Conservation (phyloP, 2,888 invertebrate genomes). For the Thumatha senex region DNA sequence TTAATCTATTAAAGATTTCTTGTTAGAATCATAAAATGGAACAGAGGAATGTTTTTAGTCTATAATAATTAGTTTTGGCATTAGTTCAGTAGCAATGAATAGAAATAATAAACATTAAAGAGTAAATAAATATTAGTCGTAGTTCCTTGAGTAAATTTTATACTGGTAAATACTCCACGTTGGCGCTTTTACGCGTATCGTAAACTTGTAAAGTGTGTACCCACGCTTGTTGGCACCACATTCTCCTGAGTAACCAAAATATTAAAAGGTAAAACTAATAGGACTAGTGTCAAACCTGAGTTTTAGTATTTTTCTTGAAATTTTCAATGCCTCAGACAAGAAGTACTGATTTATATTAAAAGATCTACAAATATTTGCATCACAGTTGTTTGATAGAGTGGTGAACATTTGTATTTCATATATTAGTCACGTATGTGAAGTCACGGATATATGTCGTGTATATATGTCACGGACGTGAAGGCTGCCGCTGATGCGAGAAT, state of each 20-base stretch:
- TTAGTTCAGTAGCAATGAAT: too few species aligned
- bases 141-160: neutral
- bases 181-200: conserved; percentile 21
- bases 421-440: too few species aligned
- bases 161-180: conserved; percentile 3
- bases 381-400: too few species aligned
- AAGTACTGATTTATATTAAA: neutral
- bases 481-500: too few species aligned
- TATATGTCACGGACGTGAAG: too few species aligned
- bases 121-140: conserved; percentile 3
- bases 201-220: conserved; percentile 20
- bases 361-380: too few species aligned
- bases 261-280: neutral
- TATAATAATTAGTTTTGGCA: conserved; percentile 27
- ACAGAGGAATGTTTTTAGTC: conserved; percentile 1
- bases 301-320: neutral
- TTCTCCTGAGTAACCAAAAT: conserved; percentile 1
- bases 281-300: neutral
- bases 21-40: neutral
- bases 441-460: too few species aligned
- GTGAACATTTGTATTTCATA: too few species aligned
- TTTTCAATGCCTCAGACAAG: neutral
- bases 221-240: conserved; percentile 22
- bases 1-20: neutral
- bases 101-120: neutral